Base-by-base conservation (phyloP, 1,140 invertebrate genomes). In the Scaptomyza montana region DNA sequence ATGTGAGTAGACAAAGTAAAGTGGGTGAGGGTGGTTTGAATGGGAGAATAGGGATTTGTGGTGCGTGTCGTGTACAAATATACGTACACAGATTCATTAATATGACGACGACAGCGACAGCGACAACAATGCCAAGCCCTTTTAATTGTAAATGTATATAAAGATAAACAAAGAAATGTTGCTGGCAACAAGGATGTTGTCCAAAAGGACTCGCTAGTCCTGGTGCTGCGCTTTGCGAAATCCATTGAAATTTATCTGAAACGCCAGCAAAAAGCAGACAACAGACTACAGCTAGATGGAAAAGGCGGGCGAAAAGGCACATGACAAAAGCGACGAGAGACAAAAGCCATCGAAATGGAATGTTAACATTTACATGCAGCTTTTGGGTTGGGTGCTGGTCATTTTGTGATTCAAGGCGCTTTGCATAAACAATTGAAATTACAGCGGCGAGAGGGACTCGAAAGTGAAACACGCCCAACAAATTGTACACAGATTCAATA, bases 401-500 rank as follows among this genome's bases (percentile, higher is more conserved):
- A 86, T 86, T 86, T 86, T 75, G 75, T 53, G 72, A 86, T 82
- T 82, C 77, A 82, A 86, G 81, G 67, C 75, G 65, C 61, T 81
- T 82, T 87, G 82, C 82, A 87, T 89, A 82, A 75, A 87, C 82
- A 87, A 87, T 87, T 87, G 82, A 89, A 87, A 87, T 87, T 82
- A 82, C 76, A 55, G 46, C 10, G 43, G 5, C 7, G 33, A 7
- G 49, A 8, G 39, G 5, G 7, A 7, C 33, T 12, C 12, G 39
- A 39, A 51, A 2, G 19, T 9, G 43, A 3, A 39, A 33, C 77
- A 70, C 61, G 56, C 53, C 72, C 56, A 85, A 77, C 81, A 87
- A 86, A 87, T 86, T 86, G 81, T 87, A 87, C 82, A 87, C 82
- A 87, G 81, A 86, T 86, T 86, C 81, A 87, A 86, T 86, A 86